Evolutionary conservation across 1,140 invertebrate genomes (phyloP).

Genomic region (Drosophila trapezifrons): DNA sequence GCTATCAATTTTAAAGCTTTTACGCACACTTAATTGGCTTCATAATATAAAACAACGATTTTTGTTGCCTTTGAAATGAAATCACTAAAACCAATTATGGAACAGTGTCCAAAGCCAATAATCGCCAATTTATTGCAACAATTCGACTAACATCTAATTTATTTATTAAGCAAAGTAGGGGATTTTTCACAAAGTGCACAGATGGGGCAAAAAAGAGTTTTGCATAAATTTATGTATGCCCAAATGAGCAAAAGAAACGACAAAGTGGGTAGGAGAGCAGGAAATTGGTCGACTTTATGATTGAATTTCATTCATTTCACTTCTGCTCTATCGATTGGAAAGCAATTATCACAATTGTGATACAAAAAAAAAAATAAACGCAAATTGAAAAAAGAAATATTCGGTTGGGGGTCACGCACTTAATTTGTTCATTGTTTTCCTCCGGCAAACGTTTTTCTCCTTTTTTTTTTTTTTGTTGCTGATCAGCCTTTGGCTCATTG

Average conservation of each 20-base stretch:
- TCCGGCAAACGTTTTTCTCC: not conserved
- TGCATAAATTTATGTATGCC: conserved; percentile 22
- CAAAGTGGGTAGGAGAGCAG: not conserved
- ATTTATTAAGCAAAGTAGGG: conserved; percentile 8
- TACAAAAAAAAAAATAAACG: conserved; percentile 13
- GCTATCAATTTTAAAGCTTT: conserved; percentile 16
- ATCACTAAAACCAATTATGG: conserved; percentile 29
- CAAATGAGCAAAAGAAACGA: conserved; percentile 8
- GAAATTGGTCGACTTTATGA: conserved; percentile 28
- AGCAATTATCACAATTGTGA: conserved; percentile 58
- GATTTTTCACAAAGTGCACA: not conserved
- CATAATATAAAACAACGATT: conserved; percentile 13
- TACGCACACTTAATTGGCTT: conserved; percentile 7
- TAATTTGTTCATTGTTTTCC: conserved; percentile 44
- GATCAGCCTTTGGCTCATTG: conserved; percentile 5
- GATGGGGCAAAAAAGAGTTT: not conserved
- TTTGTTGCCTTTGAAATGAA: conserved; percentile 6
- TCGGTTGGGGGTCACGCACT: conserved; percentile 9
- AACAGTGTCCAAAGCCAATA: conserved; percentile 17
- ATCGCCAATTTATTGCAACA: conserved; percentile 30
- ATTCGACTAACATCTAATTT: conserved; percentile 26
- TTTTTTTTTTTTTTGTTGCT: conserved; percentile 7
- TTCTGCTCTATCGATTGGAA: conserved; percentile 57
- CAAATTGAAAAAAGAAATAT: conserved; percentile 13
- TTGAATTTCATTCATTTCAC: conserved; percentile 49